Base-by-base conservation (phyloP, 2,888 invertebrate species). In the Leucoptera coffeella region DNA sequence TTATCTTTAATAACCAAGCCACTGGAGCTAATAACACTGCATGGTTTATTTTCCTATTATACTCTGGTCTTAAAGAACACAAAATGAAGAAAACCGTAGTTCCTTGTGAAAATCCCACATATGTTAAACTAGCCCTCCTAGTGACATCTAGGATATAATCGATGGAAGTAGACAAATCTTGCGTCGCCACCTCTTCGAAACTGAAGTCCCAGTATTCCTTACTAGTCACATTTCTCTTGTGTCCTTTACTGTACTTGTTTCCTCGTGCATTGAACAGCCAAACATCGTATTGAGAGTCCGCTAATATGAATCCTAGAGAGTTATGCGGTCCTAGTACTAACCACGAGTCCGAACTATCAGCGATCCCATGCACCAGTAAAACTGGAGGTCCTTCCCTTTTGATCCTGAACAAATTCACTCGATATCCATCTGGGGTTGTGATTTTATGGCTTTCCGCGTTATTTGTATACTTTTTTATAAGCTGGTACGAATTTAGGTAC, bases 341-440 rank as follows among this genome's bases (percentile, higher is more conserved):
- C 64, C 65, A 67, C 3, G 50, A 53, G 35, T 67, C 65, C 1
- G 65, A 62, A 34, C 61, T 61, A 26, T 65, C 65, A 19, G 49
- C 53, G 23, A 65, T 50, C 5, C 65, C 65, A 27, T 67, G 65
- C 25, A 45, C 55, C 29, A 67, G 38, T 15, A 67, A 33, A 28
- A 64, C 50, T 20, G 60, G 54, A 9, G 59, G 54, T 28, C 62
- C 65, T 25, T 40, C 44, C 2, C 38, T 44, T 2, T 46, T 53
- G 39, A 64, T 53, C 21, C 62, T 50, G 32, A 53, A 53, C 23
- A 47, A 26, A 19, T 42, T 56, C 34, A 62, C 38, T 29, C 45
- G 33, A 33, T 64, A 64, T 29, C 60, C 59, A 35, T 67, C 64
- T 32, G 49, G 44, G 2, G 64, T 61, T 19, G 45, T 33, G 32